A percentile compares a stretch with the other conserved stretches of the same genome.
These are phyloP conservation scores for Helicolenus hilgendorfi DNA, from an alignment of 2,797 vertebrate genomes.

Conservation along the genomic window DNA sequence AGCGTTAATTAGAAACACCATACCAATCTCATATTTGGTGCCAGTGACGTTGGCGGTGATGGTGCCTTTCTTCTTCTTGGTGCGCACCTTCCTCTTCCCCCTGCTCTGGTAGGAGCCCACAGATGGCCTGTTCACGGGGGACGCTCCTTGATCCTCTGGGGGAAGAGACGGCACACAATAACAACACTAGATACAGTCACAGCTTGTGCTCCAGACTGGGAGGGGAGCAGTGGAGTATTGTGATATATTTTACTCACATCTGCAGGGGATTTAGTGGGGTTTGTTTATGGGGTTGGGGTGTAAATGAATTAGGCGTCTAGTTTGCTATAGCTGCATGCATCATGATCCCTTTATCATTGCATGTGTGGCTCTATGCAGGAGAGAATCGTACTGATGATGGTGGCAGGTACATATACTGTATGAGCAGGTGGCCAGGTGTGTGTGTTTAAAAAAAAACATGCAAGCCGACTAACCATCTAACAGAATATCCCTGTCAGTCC, in stretches of 20 bases:
- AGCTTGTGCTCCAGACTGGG: constrained; percentile 53
- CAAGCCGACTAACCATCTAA: neutral
- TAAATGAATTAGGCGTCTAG: constrained; percentile 57
- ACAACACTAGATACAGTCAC: constrained; percentile 61
- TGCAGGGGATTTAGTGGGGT: constrained; percentile 56
- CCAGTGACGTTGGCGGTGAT: constrained; percentile 96
- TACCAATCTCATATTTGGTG: constrained; percentile 99
- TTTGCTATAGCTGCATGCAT: constrained; percentile 45
- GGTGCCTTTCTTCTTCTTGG: constrained; percentile 95
- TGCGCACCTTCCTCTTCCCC: constrained; percentile 94
- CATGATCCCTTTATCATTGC: constrained; percentile 37
- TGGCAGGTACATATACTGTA: neutral
- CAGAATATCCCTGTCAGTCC: constrained; percentile 14
- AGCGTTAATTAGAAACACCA: neutral
- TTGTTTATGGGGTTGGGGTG: constrained; percentile 54
- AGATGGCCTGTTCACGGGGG: constrained; percentile 91
- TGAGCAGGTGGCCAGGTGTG: neutral
- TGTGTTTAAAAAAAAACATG: neutral
- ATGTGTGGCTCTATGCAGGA: neutral
- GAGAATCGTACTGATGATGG: neutral
- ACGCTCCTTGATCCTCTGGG: constrained; percentile 93
- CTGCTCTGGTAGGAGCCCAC: constrained; percentile 92
- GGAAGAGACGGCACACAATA: constrained; percentile 53
- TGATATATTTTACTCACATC: constrained; percentile 50
- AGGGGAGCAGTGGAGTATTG: constrained; percentile 12